A percentile compares a stretch with the other conserved stretches of the same genome.
Evolutionary conservation across 2,113 vertebrate species (phyloP).

Genomic region (Gasterosteus aculeatus): DNA sequence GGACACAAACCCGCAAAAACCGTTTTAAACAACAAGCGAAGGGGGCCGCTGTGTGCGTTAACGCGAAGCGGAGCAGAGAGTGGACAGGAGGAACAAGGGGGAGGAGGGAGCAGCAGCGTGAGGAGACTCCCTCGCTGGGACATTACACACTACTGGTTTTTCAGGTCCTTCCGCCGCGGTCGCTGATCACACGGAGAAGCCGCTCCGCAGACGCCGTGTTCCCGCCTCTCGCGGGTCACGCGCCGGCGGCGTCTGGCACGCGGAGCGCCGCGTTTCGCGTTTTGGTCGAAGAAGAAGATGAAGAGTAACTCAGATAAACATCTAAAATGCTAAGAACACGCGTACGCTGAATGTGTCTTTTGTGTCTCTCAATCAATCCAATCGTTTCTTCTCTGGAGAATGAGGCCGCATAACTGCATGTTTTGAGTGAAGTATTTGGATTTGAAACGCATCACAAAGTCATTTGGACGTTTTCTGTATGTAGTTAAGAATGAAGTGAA

Average conservation of each 20-base stretch:
- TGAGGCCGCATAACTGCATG: background rate
- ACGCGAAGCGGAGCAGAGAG: constrained; percentile 39
- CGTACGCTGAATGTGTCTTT: no score
- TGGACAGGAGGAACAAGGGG: constrained; percentile 5
- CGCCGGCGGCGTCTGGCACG: no score
- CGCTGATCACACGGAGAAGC: constrained; percentile 43
- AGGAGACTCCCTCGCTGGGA: no score
- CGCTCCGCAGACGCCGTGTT: constrained; percentile 10
- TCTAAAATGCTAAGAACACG: background rate
- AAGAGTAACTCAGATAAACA: background rate
- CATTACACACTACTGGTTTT: constrained; percentile 74
- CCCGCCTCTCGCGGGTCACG: constrained; percentile 16
- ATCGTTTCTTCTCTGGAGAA: background rate
- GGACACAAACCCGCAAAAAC: background rate
- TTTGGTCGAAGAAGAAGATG: background rate
- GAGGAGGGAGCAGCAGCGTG: no score
- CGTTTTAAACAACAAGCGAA: constrained; percentile 11
- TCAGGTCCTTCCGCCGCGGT: constrained; percentile 74
- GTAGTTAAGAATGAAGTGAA: constrained; percentile 64
- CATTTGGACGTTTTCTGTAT: constrained; percentile 30
- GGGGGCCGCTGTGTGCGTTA: constrained; percentile 5
- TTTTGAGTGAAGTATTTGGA: background rate
- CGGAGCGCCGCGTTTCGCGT: background rate
- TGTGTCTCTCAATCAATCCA: background rate
- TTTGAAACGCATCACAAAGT: constrained; percentile 10